These are phyloP conservation scores for Musca vetustissima DNA, from an alignment of 1,140 invertebrate genomes.

Conservation along the genomic window DNA sequence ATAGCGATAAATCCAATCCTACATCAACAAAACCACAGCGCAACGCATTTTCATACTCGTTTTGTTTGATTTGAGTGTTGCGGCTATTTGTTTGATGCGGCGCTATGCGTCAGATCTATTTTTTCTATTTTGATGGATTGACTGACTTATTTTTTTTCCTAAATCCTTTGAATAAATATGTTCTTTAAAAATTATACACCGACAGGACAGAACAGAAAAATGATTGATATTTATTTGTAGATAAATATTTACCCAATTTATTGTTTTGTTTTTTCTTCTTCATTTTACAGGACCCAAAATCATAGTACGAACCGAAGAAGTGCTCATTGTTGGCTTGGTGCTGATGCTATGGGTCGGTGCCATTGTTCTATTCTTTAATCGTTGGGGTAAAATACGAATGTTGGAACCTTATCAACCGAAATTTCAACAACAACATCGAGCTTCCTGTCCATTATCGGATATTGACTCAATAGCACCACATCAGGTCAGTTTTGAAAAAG, in stretches of 20 bases:
- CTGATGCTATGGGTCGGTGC: constrained; percentile 84
- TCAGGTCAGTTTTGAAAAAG: constrained; percentile 39
- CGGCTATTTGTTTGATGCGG: too few relatives aligned
- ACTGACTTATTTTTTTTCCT: too few relatives aligned
- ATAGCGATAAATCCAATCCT: too few relatives aligned
- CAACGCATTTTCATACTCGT: too few relatives aligned
- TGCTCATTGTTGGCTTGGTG: constrained; percentile 82
- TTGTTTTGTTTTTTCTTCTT: constrained; percentile 12
- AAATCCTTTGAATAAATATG: too few relatives aligned
- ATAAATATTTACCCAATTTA: not conserved
- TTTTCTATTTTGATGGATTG: too few relatives aligned
- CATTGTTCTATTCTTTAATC: constrained; percentile 86
- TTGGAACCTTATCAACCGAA: constrained; percentile 88
- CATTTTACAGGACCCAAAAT: constrained; percentile 60
- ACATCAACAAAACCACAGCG: too few relatives aligned
- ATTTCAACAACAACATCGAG: constrained; percentile 75
- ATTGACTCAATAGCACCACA: constrained; percentile 46
- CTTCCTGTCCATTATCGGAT: constrained; percentile 70
- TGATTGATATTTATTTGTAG: constrained; percentile 1
- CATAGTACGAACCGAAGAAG: constrained; percentile 76
- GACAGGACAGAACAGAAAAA: too few relatives aligned
- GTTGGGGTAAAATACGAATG: constrained; percentile 93
- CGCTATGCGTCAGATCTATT: too few relatives aligned
- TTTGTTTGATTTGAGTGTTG: too few relatives aligned
- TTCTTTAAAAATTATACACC: not conserved